These are phyloP conservation scores for Rhipidura dahli DNA, from an alignment of 2,113 vertebrate species.

Conservation along the genomic window DNA sequence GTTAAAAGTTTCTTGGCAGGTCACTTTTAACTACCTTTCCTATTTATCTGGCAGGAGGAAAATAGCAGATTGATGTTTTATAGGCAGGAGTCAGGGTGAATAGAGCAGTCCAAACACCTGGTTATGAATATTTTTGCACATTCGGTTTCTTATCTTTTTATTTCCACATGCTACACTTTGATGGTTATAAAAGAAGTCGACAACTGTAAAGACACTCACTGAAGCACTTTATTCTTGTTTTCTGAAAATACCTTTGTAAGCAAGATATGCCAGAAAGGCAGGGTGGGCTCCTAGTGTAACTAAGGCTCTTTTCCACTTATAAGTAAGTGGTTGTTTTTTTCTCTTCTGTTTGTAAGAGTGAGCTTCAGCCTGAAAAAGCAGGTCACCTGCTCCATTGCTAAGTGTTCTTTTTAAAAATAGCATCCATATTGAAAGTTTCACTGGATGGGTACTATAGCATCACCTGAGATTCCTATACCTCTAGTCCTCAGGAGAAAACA, in stretches of 20 bases:
- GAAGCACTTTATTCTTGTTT: background rate
- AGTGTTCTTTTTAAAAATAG: conserved; percentile 8
- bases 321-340: background rate
- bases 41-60: background rate
- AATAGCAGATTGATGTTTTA: background rate
- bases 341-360: background rate
- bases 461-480: background rate
- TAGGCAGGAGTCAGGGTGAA: background rate
- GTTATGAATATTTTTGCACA: background rate
- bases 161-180: background rate
- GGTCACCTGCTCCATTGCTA: background rate
- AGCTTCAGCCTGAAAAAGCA: background rate
- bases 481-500: background rate
- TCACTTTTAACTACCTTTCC: background rate
- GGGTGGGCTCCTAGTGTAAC: background rate
- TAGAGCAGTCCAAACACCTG: background rate
- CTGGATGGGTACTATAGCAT: background rate
- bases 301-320: background rate
- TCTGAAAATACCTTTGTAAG: background rate
- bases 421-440: background rate
- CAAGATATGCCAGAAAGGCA: background rate
- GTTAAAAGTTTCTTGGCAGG: background rate
- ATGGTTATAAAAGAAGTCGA: background rate
- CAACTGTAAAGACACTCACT: background rate
- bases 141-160: background rate